These are phyloP conservation scores for Pongo pygmaeus DNA, from an alignment of 2,113 vertebrate species.

Conservation along the genomic window DNA sequence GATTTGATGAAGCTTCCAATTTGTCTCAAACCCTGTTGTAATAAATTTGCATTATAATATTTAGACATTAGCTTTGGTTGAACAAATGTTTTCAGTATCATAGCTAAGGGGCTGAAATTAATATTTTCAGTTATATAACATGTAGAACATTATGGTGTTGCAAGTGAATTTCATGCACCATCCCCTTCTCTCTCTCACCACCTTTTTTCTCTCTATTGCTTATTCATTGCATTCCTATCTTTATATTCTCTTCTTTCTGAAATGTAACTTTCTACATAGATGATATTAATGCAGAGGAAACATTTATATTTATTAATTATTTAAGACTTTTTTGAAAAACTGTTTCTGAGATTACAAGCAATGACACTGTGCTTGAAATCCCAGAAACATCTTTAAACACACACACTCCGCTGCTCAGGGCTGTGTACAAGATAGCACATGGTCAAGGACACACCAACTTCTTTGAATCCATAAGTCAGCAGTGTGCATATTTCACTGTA, in stretches of 20 bases:
- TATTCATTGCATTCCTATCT: neutral
- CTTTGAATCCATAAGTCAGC: neutral
- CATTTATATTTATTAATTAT: neutral
- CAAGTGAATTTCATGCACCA: neutral
- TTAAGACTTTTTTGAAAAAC: neutral
- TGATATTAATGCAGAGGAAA: neutral
- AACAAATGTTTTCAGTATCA: neutral
- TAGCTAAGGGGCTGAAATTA: neutral
- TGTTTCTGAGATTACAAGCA: no score
- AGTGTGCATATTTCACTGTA: neutral
- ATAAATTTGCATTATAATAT: neutral
- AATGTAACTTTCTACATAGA: neutral
- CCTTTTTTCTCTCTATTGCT: neutral
- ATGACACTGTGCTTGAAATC: neutral
- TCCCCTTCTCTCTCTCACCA: neutral
- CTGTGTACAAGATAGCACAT: neutral
- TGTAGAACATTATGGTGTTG: neutral
- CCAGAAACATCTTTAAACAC: neutral
- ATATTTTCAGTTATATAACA: slow-evolving; percentile 30
- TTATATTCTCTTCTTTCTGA: neutral
- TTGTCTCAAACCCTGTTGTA: neutral
- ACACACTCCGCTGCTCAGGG: neutral
- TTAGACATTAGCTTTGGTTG: neutral
- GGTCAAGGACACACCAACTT: neutral
- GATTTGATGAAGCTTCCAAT: neutral